Conservation (phyloP, 2,888 invertebrate genomes). For the Drosophila greeni region DNA sequence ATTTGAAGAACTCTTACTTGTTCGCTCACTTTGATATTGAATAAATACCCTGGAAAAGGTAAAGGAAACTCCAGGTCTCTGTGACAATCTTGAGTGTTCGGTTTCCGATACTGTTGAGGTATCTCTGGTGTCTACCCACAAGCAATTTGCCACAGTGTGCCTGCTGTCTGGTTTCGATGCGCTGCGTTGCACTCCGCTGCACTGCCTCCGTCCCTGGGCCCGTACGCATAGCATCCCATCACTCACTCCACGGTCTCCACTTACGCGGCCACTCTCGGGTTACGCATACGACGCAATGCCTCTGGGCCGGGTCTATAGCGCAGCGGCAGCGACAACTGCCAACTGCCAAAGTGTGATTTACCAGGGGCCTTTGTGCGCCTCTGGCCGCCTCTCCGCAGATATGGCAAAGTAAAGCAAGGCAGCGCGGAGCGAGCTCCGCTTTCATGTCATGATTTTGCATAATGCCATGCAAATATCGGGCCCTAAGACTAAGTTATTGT, state of each 20-base stretch:
- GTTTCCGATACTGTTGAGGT: neutral
- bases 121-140: slow-evolving; percentile 1
- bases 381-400: slow-evolving; percentile 4
- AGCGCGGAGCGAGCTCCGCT: slow-evolving; percentile 48
- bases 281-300: slow-evolving; percentile 66
- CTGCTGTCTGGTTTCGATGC: slow-evolving; percentile 40
- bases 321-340: slow-evolving; percentile 40
- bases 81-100: neutral
- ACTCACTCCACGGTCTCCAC: slow-evolving; percentile 52
- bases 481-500: slow-evolving; percentile 65
- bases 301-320: slow-evolving; percentile 6
- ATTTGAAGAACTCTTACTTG: no score
- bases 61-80: neutral
- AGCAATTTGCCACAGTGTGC: slow-evolving; percentile 33
- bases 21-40: no score
- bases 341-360: slow-evolving; percentile 73
- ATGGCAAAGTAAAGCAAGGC: slow-evolving; percentile 60
- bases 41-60: neutral
- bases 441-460: slow-evolving; percentile 74
- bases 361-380: slow-evolving; percentile 60
- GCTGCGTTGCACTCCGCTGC: slow-evolving; percentile 44
- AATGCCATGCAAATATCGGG: slow-evolving; percentile 74
- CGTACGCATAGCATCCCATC: slow-evolving; percentile 58
- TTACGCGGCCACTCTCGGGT: slow-evolving; percentile 64
- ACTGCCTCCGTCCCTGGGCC: slow-evolving; percentile 12